Conservation (phyloP, 1,140 invertebrate species). For the Formica exsecta region DNA sequence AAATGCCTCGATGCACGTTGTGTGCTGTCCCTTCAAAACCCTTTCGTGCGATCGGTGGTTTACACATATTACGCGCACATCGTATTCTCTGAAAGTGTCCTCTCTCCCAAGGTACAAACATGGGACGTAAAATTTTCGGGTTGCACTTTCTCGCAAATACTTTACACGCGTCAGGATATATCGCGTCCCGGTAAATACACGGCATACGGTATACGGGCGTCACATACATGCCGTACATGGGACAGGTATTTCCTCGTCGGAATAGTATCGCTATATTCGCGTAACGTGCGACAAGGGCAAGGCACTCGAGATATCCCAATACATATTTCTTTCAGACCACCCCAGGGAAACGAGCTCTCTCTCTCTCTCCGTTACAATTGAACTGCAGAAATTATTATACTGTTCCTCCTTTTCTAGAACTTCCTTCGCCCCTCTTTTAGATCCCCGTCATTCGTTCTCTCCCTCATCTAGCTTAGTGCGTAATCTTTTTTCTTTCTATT, state of each 20-base stretch:
- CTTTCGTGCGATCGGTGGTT: constrained; percentile 15
- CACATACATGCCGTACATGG: constrained; percentile 10
- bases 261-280: constrained; percentile 57
- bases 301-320: constrained; percentile 65
- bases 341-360: constrained; percentile 70
- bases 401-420: constrained; percentile 60
- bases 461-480: constrained; percentile 5
- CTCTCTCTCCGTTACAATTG: constrained; percentile 77
- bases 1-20: background rate
- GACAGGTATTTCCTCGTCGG: constrained; percentile 35
- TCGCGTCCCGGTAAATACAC: constrained; percentile 38
- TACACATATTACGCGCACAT: constrained; percentile 30
- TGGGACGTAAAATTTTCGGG: constrained; percentile 65
- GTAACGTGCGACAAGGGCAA: constrained; percentile 55
- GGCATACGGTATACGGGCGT: constrained; percentile 21
- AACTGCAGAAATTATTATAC: constrained; percentile 77
- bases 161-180: constrained; percentile 53
- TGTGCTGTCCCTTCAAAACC: background rate
- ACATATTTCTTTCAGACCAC: constrained; percentile 72
- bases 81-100: background rate
- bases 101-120: background rate
- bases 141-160: constrained; percentile 57
- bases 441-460: background rate
- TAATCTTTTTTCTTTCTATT: constrained; percentile 26
- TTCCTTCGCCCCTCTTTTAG: background rate